Evolutionary conservation across 2,113 vertebrate species (phyloP), one percentile per base, ranked within the genome.

Genomic region (Meriones unguiculatus): DNA sequence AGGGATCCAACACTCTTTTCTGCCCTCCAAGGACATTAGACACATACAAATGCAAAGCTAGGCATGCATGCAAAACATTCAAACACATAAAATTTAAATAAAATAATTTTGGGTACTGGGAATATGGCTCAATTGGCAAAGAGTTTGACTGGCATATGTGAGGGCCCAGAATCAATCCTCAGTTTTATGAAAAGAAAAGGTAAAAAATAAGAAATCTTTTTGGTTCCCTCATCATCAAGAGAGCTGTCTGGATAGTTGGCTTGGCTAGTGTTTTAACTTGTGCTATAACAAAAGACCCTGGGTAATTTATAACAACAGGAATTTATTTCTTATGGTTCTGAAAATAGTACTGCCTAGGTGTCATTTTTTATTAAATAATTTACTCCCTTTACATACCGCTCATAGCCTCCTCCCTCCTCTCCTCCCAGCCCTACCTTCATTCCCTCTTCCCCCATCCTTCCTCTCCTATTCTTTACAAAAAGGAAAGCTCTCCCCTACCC

Each of bases 191-290:
- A 89, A 73, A 59, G 13, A 75, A 38, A 17, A 20, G n/a, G 7
- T 4, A 0, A 0, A 28, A 69, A 30, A 54, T 0, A 13, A 9
- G 38, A 1, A 64, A 22, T 38, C 10, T 46, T 62, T 8, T 78
- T n/a, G 7, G 1, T 65, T 64, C 65, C 38, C 13, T 65, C 15
- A 12, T n/a, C 17, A 9, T 12, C 57, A 89, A 11, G 4, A 12
- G 2, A 7, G 25, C 32, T 85, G 46, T 28, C 17, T 87, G 22
- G 9, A 96, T 50, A 32, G 3, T 69, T 72, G 73, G 54, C 30
- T 75, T 75, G 41, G 41, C 7, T 67, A 9, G 15, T 50, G 35
- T 67, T 67, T 67, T 86, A 20, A 67, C 41, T 32, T 67, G 28
- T 18, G 1, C 35, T 67, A 22, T 35, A 86, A 35, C 28, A 86